Conservation (phyloP, 2,113 vertebrate species). For the Pontoporia blainvillei region DNA sequence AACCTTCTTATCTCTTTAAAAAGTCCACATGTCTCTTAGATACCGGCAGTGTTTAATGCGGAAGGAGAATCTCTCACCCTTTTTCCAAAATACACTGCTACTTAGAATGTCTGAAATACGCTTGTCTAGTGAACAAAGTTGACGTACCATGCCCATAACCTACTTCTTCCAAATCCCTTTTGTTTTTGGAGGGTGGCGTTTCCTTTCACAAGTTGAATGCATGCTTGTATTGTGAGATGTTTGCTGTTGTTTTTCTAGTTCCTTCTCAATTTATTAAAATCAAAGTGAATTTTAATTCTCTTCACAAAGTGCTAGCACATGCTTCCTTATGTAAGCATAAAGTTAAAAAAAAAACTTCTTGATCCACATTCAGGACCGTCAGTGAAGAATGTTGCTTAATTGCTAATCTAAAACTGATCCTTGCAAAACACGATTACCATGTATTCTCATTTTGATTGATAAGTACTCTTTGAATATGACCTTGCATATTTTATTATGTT, state of each 20-base stretch:
- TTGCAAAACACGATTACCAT: background rate
- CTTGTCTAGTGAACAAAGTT: background rate
- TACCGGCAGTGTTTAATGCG: background rate
- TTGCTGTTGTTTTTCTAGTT: background rate
- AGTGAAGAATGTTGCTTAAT: background rate
- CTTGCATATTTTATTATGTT: background rate
- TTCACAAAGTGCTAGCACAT: background rate
- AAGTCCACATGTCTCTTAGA: background rate
- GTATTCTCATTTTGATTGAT: background rate
- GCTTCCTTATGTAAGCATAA: background rate
- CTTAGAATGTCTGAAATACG: background rate
- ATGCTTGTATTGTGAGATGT: background rate
- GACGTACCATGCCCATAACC: no score
- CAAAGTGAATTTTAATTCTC: background rate
- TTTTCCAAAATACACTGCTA: background rate
- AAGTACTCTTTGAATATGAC: background rate
- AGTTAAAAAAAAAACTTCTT: background rate
- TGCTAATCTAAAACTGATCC: background rate
- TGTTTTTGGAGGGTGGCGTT: background rate
- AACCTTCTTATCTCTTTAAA: background rate
- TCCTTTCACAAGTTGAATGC: background rate
- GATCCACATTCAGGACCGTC: background rate
- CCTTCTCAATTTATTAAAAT: slow-evolving; percentile 11
- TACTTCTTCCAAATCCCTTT: background rate
- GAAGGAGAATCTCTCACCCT: background rate